These are phyloP conservation scores for Leptocoma aspasia DNA, from an alignment of 2,113 vertebrate species.

Conservation along the genomic window DNA sequence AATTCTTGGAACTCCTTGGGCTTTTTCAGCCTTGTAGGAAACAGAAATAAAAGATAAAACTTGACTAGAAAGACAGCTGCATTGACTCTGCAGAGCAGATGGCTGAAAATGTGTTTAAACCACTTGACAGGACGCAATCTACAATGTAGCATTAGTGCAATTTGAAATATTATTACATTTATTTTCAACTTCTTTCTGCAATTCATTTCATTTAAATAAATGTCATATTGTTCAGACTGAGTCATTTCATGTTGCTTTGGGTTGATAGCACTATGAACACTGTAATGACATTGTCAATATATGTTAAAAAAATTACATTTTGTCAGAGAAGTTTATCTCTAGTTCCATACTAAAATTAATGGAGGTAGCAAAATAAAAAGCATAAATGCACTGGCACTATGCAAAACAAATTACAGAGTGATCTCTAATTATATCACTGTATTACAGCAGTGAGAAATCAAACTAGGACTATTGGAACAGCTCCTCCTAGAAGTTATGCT, in stretches of 20 bases:
- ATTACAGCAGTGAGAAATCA: neutral
- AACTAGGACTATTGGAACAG: neutral
- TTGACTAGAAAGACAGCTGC: neutral
- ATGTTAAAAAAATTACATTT: neutral
- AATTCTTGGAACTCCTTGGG: neutral
- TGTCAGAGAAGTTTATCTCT: neutral
- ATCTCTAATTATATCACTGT: neutral
- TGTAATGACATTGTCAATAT: neutral
- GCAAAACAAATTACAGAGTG: neutral
- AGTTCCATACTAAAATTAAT: neutral
- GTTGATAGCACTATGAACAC: neutral
- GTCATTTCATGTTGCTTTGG: slow-evolving; percentile 10
- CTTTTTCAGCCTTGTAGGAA: neutral
- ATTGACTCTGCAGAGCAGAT: neutral
- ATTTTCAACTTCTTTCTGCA: slow-evolving; percentile 33
- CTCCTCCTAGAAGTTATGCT: neutral
- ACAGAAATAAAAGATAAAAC: neutral
- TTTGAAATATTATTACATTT: slow-evolving; percentile 48
- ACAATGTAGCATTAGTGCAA: slow-evolving; percentile 36
- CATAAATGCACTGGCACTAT: neutral
- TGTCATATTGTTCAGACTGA: neutral
- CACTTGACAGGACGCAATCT: slow-evolving; percentile 23
- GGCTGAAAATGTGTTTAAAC: neutral
- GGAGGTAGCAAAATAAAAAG: neutral
- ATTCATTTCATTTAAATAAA: slow-evolving; percentile 19